Percentiles rank a stretch among this genome's conserved stretches.
Conservation (phyloP, 1,140 invertebrate genomes). For the Steinernema feltiae region DNA sequence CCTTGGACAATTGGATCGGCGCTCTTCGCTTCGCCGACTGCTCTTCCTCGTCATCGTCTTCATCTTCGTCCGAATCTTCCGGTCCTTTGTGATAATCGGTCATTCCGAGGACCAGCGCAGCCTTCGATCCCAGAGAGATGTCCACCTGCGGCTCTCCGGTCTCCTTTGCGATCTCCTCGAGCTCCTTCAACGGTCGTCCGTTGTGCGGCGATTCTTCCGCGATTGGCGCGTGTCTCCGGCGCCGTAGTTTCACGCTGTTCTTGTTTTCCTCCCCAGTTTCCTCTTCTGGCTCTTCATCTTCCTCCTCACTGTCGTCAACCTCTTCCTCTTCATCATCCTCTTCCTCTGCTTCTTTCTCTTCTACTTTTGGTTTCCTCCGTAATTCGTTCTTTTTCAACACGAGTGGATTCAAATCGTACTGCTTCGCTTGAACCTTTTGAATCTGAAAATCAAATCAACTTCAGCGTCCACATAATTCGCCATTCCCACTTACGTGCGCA, state of each 20-base stretch:
- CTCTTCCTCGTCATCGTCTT: not conserved
- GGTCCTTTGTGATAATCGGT: not conserved
- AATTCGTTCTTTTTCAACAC: slow-evolving; percentile 1
- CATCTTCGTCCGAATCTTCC: not conserved
- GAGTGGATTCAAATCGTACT: slow-evolving; percentile 6
- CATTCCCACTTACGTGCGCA: not conserved
- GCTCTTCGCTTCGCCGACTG: not conserved
- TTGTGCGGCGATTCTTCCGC: not conserved
- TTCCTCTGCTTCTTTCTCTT: slow-evolving; percentile 3
- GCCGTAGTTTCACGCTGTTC: slow-evolving; percentile 14
- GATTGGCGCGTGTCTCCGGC: not conserved
- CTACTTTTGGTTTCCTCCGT: slow-evolving; percentile 15
- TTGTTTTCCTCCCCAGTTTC: slow-evolving; percentile 6
- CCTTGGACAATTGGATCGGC: not conserved
- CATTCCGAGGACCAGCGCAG: not conserved
- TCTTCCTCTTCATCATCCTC: slow-evolving; percentile 20
- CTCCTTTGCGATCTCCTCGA: not conserved
- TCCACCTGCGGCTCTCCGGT: not conserved
- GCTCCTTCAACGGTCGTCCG: not conserved
- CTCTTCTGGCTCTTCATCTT: not conserved
- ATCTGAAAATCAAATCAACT: not conserved
- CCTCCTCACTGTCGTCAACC: slow-evolving; percentile 6
- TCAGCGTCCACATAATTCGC: not conserved
- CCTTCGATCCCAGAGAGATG: not conserved
- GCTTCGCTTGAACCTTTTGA: not conserved